phyloP scores from a whole-genome alignment of 2,797 vertebrate genomes.

The Bryconaethiops microstoma region DNA sequence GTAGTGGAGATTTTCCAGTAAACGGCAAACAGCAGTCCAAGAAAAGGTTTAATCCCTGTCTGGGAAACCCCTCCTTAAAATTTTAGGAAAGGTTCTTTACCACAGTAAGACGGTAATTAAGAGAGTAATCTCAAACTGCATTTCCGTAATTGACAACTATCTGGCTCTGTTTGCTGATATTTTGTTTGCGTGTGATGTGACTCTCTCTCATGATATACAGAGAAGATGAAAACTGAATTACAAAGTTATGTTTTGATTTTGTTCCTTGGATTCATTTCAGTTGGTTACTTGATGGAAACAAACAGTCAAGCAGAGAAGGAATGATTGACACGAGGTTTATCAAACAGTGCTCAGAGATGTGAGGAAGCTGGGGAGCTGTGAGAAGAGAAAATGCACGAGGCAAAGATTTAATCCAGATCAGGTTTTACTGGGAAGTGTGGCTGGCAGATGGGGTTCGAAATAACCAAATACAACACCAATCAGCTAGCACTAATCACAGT shows the following conservation, averaged over 20 bases:
- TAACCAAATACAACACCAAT: background rate
- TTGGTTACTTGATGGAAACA: background rate
- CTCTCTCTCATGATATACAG: background rate
- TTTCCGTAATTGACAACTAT: too few species aligned
- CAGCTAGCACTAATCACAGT: conserved; percentile 6
- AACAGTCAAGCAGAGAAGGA: background rate
- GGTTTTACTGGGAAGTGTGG: background rate
- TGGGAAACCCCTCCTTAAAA: too few species aligned
- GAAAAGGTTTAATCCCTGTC: too few species aligned
- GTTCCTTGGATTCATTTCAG: background rate
- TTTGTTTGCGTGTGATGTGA: too few species aligned
- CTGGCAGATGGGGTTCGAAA: conserved; percentile 3
- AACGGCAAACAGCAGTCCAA: too few species aligned
- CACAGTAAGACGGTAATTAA: too few species aligned
- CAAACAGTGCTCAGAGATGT: background rate
- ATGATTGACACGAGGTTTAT: background rate
- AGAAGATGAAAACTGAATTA: background rate
- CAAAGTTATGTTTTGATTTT: background rate
- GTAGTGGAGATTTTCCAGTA: too few species aligned
- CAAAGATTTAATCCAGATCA: background rate
- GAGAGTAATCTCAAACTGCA: too few species aligned
- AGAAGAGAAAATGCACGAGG: background rate
- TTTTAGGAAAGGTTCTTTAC: too few species aligned
- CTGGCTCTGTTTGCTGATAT: too few species aligned
- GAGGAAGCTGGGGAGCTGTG: background rate